phyloP scores from a whole-genome alignment of 2,113 vertebrate genomes.

The Myrmophylax atrothorax region DNA sequence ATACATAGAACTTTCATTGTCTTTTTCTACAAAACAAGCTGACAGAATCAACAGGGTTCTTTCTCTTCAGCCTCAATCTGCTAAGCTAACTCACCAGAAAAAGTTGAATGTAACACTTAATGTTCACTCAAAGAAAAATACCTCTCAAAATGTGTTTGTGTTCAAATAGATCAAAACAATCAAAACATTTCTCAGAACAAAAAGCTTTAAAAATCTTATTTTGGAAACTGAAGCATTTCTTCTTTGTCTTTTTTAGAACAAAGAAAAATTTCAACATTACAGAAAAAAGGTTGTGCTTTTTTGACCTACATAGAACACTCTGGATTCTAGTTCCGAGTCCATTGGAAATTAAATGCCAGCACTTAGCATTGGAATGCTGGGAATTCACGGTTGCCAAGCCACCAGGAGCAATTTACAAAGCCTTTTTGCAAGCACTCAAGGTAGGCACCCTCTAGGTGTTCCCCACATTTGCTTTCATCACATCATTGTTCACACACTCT shows the following conservation, averaged over 20 bases:
- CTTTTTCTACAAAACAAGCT: not conserved
- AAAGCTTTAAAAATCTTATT: not conserved
- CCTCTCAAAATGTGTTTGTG: not conserved
- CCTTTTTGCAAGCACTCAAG: not conserved
- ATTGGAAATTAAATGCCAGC: not conserved
- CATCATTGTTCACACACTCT: accelerated
- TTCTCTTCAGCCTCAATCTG: not conserved
- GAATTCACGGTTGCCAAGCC: not conserved
- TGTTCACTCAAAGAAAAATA: not conserved
- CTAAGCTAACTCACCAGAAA: not conserved
- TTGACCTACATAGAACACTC: not conserved
- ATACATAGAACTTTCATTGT: not conserved
- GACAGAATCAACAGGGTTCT: not conserved
- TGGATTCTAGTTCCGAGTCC: not conserved
- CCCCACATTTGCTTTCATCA: not conserved
- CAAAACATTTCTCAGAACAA: conserved; percentile 30
- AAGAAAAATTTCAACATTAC: not conserved
- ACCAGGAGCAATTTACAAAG: not conserved
- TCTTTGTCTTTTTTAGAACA: not conserved
- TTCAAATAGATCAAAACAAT: conserved; percentile 45
- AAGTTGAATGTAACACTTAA: not conserved
- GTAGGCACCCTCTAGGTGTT: not conserved
- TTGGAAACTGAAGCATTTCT: not conserved
- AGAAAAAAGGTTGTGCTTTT: not conserved
- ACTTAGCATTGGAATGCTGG: not conserved